A percentile compares a stretch with the other conserved stretches of the same genome.
These are phyloP conservation scores for Orthosia gothica DNA, from an alignment of 2,888 invertebrate genomes.

Conservation along the genomic window DNA sequence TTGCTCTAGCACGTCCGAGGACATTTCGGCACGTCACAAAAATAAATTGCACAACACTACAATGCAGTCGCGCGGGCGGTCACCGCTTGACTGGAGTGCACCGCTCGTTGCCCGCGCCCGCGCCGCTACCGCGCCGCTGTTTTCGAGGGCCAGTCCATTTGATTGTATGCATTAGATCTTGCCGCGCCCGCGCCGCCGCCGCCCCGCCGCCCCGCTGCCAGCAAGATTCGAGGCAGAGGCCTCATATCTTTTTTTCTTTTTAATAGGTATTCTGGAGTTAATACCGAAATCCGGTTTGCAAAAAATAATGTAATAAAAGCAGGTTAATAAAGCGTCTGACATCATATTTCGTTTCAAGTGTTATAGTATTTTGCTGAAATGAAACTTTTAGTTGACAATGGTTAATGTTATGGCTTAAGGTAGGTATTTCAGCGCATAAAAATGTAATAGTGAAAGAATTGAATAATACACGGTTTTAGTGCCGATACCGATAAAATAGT, in stretches of 20 bases:
- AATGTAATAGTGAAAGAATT: background rate
- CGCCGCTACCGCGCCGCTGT: too few relatives aligned
- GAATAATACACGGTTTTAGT: background rate
- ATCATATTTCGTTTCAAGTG: background rate
- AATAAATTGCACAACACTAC: too few relatives aligned
- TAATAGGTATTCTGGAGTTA: slow-evolving; percentile 12
- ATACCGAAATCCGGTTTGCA: background rate
- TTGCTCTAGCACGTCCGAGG: too few relatives aligned
- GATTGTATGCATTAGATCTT: too few relatives aligned
- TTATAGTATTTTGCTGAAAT: slow-evolving; percentile 12
- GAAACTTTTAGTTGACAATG: slow-evolving; percentile 6
- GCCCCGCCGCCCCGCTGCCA: too few relatives aligned
- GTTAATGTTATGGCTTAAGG: background rate
- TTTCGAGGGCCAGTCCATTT: too few relatives aligned
- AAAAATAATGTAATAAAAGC: slow-evolving; percentile 21
- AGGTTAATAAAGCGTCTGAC: slow-evolving; percentile 8
- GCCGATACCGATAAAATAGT: background rate
- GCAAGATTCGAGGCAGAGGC: too few relatives aligned
- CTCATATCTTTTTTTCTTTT: slow-evolving; percentile 11
- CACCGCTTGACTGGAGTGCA: too few relatives aligned
- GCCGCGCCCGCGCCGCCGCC: too few relatives aligned
- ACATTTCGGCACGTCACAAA: too few relatives aligned
- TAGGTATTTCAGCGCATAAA: background rate
- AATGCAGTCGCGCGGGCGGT: too few relatives aligned
- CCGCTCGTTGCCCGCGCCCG: too few relatives aligned